Conservation (phyloP, 2,113 vertebrate species). For the Lycaon pictus region DNA sequence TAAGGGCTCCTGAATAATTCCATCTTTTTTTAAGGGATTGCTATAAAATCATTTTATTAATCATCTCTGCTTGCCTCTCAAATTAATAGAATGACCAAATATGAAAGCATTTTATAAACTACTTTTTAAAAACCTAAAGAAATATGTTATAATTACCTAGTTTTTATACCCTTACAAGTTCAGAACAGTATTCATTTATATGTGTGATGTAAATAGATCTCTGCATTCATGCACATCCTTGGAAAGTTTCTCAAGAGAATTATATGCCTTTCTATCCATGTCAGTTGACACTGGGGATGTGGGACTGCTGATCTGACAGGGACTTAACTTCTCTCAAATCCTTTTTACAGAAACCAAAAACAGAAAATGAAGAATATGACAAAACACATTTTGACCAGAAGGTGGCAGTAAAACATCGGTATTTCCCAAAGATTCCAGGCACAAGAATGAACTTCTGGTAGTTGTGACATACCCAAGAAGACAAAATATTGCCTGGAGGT, state of each 20-base stretch:
- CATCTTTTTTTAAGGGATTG: not conserved
- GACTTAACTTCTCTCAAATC: not conserved
- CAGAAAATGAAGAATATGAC: not conserved
- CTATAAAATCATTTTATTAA: not conserved
- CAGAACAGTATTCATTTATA: not conserved
- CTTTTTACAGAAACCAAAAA: not conserved
- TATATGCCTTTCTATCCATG: not conserved
- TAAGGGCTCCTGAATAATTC: not conserved
- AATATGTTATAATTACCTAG: not conserved
- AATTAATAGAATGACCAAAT: not conserved
- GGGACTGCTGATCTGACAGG: not conserved
- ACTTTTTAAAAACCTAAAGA: not conserved
- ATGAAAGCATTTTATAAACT: not conserved
- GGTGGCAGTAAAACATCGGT: slow-evolving; percentile 66
- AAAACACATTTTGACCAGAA: slow-evolving; percentile 62
- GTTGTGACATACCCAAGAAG: not conserved
- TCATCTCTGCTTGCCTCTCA: not conserved
- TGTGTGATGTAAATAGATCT: not conserved
- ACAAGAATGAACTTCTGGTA: not conserved
- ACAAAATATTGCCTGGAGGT: not conserved
- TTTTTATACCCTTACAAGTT: not conserved
- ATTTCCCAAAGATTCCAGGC: not conserved
- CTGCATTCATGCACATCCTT: not conserved
- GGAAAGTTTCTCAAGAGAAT: not conserved
- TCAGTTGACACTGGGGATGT: not conserved